phyloP scores from a whole-genome alignment of 2,113 vertebrate species.

The Ibidorhyncha struthersii region DNA sequence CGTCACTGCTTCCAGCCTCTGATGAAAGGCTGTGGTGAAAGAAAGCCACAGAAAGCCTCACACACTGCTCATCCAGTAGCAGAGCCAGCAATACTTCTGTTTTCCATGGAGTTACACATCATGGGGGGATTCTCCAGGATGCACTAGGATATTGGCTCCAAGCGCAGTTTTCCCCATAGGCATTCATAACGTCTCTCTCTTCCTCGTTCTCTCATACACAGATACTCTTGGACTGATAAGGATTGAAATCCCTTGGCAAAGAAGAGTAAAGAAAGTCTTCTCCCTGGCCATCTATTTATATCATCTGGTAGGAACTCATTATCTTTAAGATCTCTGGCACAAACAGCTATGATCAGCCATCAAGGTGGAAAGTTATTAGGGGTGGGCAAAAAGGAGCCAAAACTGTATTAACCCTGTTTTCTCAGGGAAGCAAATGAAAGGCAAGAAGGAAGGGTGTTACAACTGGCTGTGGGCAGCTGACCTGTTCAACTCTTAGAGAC shows the following conservation, averaged over 20 bases:
- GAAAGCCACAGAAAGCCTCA: not conserved
- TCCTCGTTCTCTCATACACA: not conserved
- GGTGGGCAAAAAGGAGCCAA: not conserved
- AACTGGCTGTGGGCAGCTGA: not conserved
- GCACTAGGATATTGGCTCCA: not conserved
- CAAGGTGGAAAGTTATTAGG: not conserved
- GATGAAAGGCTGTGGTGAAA: not conserved
- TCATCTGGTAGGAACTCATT: not conserved
- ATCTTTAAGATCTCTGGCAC: slow-evolving; percentile 7
- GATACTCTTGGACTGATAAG: slow-evolving; percentile 34
- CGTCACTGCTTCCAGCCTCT: not conserved
- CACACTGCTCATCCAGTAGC: not conserved
- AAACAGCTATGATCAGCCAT: not conserved
- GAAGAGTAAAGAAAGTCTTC: not conserved
- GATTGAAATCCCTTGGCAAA: not conserved
- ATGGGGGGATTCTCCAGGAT: not conserved
- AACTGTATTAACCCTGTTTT: not conserved
- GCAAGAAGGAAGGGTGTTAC: not conserved
- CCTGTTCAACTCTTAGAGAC: not conserved
- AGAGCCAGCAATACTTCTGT: not conserved
- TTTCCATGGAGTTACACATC: not conserved
- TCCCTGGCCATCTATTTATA: slow-evolving; percentile 17
- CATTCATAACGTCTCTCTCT: not conserved
- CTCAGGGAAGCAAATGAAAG: not conserved
- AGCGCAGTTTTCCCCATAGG: not conserved